Evolutionary conservation across 2,888 invertebrate species (phyloP).

Genomic region (Drepana falcataria): DNA sequence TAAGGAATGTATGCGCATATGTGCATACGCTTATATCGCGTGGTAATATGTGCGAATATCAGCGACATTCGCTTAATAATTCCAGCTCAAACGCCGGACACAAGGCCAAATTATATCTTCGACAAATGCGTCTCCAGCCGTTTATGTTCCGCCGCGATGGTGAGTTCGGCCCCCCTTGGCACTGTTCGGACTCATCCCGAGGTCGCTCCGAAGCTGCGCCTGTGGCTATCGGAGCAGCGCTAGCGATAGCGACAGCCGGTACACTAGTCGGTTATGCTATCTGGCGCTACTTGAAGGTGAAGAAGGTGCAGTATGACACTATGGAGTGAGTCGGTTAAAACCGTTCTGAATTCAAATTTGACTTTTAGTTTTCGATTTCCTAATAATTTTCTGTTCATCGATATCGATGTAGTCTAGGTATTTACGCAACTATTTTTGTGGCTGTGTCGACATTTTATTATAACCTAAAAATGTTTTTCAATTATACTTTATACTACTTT

Average conservation of each 20-base stretch:
- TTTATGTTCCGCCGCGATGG: conserved; percentile 91
- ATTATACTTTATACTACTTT: too few species aligned
- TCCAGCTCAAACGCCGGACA: conserved; percentile 60
- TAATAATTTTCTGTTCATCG: not conserved
- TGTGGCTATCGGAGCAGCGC: conserved; percentile 84
- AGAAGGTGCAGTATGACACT: conserved; percentile 94
- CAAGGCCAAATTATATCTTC: conserved; percentile 81
- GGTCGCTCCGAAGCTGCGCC: conserved; percentile 89
- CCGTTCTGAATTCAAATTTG: conserved; percentile 23
- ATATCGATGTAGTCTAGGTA: not conserved
- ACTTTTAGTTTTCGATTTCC: conserved; percentile 5
- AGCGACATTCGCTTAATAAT: not conserved
- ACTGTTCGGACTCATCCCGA: conserved; percentile 74
- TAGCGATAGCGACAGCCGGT: conserved; percentile 88
- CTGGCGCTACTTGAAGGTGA: conserved; percentile 91
- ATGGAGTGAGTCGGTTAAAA: conserved; percentile 82
- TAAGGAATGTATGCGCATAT: too few species aligned
- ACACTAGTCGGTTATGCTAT: conserved; percentile 92
- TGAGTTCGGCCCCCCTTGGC: conserved; percentile 83
- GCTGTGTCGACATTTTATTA: too few species aligned
- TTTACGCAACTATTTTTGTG: not conserved
- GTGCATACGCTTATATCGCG: too few species aligned
- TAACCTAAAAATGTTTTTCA: too few species aligned
- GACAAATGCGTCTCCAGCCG: conserved; percentile 88
- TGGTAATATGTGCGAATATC: too few species aligned